Evolutionary conservation across 2,797 vertebrate genomes (phyloP).

Genomic region (Sebastes hopkinsi): DNA sequence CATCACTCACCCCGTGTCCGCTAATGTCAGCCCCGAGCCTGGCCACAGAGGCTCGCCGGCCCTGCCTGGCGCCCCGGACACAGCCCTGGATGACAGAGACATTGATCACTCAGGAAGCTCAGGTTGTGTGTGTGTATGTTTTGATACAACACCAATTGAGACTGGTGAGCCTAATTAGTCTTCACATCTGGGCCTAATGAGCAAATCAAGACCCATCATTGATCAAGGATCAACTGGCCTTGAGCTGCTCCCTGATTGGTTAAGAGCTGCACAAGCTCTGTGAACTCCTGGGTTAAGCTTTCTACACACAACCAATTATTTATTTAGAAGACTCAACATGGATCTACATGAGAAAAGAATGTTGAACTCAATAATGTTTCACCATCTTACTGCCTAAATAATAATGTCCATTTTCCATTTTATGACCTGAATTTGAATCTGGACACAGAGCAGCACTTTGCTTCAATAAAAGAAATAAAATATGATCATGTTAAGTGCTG

Average conservation of each 20-base stretch:
- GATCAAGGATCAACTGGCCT: conserved; percentile 74
- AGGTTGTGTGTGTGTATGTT: conserved; percentile 52
- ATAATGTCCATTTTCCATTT: background rate
- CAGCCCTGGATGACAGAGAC: conserved; percentile 77
- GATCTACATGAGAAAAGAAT: background rate
- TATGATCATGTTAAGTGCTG: background rate
- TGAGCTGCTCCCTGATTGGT: conserved; percentile 59
- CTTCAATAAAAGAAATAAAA: background rate
- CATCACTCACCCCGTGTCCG: conserved; percentile 87
- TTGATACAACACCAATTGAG: conserved; percentile 65
- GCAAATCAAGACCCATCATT: conserved; percentile 73
- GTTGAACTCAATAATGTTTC: background rate
- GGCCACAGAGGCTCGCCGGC: conserved; percentile 59
- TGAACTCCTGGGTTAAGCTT: conserved; percentile 7
- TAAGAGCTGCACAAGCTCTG: conserved; percentile 21
- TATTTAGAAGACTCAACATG: background rate
- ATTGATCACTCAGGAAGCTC: conserved; percentile 88
- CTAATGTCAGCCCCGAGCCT: conserved; percentile 81
- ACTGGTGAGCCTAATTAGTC: conserved; percentile 73
- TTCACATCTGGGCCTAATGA: conserved; percentile 77
- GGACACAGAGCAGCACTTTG: background rate
- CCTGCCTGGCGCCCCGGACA: conserved; percentile 63
- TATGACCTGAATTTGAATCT: background rate
- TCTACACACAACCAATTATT: conserved; percentile 3
- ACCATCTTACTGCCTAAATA: background rate